Base-by-base conservation (phyloP, 2,888 invertebrate species). In the Acrocyrtus sp. region DNA sequence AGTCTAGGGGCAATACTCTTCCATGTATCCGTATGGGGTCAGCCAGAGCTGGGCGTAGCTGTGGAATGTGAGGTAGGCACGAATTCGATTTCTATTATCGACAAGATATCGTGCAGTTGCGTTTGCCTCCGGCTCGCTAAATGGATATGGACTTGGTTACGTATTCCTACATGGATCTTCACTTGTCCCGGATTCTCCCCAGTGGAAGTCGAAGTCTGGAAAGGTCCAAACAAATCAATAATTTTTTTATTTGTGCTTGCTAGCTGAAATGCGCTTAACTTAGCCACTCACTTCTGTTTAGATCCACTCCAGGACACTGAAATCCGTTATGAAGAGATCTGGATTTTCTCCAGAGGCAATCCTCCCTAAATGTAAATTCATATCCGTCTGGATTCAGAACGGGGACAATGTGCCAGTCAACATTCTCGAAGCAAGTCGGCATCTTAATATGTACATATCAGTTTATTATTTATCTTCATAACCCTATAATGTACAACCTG, bases 301-400 rank as follows among this genome's bases (percentile, higher is more conserved):
- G 87, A 84, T 94, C 94, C 0, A 91, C 90, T 0, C 94, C 94
- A 0, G 89, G 85, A 81, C 94, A 93, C 17, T 65, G 60, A n/a
- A 29, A 48, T 4, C 79, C 80, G 43, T 75, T 76, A 19, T 72
- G 75, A 15, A 53, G 62, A 4, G 87, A 87, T 34, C 93, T 87
- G 0, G 93, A 92, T 85, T 93, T 93, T 78, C 90, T 87, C 93
- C 93, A 94, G 68, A 93, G 86, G 54, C 95, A 87, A 83, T 19
- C 93, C 88, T 76, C 80, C 1, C 66, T 77, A 43, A 77, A 76
- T 12, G 78, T 78, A 57, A 65, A 81, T 51, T 79, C 78, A 58
- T 81, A 80, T 1, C 75, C 75, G 39, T 75, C 75, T 22, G 72
- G 68, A 24, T 75, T 75, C 2, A 72, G 27, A 4, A 75, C 75